Base-by-base conservation (phyloP, 2,888 invertebrate genomes). In the Plebejus anna region DNA sequence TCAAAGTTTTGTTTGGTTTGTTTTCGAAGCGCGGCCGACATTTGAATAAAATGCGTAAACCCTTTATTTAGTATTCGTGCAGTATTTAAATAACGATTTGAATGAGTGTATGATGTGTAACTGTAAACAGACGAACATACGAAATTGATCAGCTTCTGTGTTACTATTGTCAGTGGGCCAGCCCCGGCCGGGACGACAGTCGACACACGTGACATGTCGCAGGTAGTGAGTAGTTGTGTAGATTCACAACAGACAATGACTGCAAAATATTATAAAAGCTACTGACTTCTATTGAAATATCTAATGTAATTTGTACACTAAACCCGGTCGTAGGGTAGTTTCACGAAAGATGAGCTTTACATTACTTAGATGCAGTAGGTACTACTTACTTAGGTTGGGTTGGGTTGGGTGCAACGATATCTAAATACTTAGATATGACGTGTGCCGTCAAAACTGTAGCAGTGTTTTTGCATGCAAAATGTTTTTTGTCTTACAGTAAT, bases 1-100 rank as follows among this genome's bases (percentile, higher is more conserved):
- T 78, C 79, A 79, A 77, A 78, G 77, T 79, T 77, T 78, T 77
- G 71, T 78, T 78, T 76, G 79, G 70, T 79, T 80, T 78, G 55
- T 73, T 73, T 73, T 73, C 22, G 13, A 2, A 32, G 51, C 32
- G 76, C 79, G 80, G 77, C 78, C 79, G 78, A 77, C 79, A 80
- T 78, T 79, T 78, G 73, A 73, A 73, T 73, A 73, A 51, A 51
- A 73, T 55, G 13, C 51, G 51, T 73, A 51, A 73, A 73, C 73
- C 73, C 73, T 73, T 73, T 42, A 47, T 28, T 7, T 22, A 73
- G 47, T 55, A 42, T 51, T 73, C 55, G 32, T 55, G 16, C 51
- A 6, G 32, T 16, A 73, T 51, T 11, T 66, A 66, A 66, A 66
- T 66, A 66, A 61, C 22, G 22, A 55, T 55, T 55, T 66, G 66